These are phyloP conservation scores for Acropternis orthonyx DNA, from an alignment of 2,797 vertebrate genomes.

Conservation along the genomic window DNA sequence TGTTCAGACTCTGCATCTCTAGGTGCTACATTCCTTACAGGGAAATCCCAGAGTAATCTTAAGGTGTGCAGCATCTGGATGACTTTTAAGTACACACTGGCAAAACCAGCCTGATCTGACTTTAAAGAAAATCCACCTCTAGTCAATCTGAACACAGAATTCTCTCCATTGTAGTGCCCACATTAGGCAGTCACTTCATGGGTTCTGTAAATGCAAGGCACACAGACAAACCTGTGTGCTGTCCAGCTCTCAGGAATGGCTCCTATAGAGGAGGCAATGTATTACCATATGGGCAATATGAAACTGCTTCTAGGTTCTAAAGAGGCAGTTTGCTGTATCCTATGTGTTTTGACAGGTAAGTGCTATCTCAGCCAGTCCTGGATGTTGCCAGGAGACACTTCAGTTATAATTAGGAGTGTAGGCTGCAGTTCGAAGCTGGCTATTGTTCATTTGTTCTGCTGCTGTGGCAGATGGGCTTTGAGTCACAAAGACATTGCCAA, in stretches of 20 bases:
- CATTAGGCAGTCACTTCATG: neutral
- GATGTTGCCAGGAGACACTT: neutral
- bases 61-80: neutral
- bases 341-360: neutral
- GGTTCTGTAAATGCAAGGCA: neutral
- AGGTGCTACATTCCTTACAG: neutral
- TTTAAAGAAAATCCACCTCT: neutral
- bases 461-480: neutral
- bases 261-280: neutral
- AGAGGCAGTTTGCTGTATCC: neutral
- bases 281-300: neutral
- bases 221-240: neutral
- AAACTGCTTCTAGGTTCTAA: neutral
- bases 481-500: neutral
- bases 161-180: neutral
- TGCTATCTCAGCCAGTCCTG: neutral
- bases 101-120: neutral
- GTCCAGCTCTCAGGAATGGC: neutral
- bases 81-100: neutral
- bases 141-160: neutral
- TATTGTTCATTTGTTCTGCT: neutral
- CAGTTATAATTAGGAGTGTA: neutral
- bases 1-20: neutral
- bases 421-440: neutral
- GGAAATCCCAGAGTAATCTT: neutral